Percentiles rank a stretch among this genome's conserved stretches.
Evolutionary conservation across 2,113 vertebrate genomes (phyloP).

Genomic region (Cyanocitta stelleri): DNA sequence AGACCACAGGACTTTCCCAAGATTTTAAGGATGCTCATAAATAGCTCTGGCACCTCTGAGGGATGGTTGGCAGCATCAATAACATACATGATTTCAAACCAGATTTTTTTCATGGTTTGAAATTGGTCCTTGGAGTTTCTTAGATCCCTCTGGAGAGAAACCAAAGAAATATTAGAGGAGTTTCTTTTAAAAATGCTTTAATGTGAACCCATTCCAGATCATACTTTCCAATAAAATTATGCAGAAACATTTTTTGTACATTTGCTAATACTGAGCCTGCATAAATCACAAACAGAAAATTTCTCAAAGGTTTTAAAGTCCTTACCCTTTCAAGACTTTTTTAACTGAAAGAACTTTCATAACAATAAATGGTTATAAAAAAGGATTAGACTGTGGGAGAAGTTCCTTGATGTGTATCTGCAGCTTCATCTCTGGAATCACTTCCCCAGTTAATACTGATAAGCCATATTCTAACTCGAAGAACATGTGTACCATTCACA

Average conservation of each 20-base stretch:
- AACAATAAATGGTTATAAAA: neutral
- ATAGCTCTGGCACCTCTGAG: neutral
- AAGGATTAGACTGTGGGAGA: neutral
- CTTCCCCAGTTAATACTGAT: neutral
- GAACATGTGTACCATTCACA: neutral
- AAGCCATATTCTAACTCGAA: neutral
- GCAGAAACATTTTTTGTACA: neutral
- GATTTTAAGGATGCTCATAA: neutral
- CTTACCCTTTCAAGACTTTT: neutral
- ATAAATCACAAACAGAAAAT: neutral
- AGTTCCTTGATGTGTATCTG: neutral
- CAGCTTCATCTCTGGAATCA: neutral
- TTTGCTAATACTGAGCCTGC: neutral
- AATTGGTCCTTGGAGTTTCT: neutral
- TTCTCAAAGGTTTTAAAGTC: neutral
- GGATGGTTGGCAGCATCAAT: rapidly evolving
- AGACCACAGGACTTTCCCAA: neutral
- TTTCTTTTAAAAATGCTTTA: neutral
- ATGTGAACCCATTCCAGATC: neutral
- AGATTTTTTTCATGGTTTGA: neutral
- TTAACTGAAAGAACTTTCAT: neutral
- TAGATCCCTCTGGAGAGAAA: neutral
- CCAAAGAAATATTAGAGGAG: neutral
- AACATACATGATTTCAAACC: neutral
- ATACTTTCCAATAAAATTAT: neutral